Evolutionary conservation across 2,113 vertebrate species (phyloP), one percentile per base, ranked within the genome.

Genomic region (Rostratula benghalensis): DNA sequence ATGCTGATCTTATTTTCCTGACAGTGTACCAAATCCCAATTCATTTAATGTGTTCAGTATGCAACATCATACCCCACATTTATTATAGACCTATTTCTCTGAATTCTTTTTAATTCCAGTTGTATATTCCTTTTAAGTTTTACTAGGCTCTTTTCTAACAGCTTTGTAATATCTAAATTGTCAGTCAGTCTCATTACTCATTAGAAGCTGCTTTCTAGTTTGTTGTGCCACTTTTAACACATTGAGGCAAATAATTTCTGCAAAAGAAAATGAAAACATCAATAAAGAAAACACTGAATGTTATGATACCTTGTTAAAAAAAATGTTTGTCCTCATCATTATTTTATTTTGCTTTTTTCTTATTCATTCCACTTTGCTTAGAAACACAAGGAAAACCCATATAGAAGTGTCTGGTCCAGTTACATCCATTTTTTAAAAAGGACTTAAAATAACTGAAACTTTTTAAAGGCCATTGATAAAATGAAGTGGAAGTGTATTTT

Each of bases 121-220:
- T 97, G 50, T 67, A 25, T 63, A 67, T 93, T 70, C 33, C 68
- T 95, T 92, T 27, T 63, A 79, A 74, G 51, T 91, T 92, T 92
- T 69, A 90, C 76, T 82, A 87, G 90, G 65, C 65, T 78, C 45
- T 73, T 83, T 83, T 69, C 73, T 86, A 87, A 53, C 24, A 93
- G 19, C 31, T 89, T 95, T 92, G n/a, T 81, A 70, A 27, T 41
- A 64, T 83, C 73, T 87, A 86, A 86, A 89, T 82, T 92, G 73
- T 83, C 45, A 95, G 51, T 73, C 57, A 93, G 77, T 77, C 50
- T 28, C 46, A 23, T 96, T 94, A 91, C 76, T 90, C 67, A 82
- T 92, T 79, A 96, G 65, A 89, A 92, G 43, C 50, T 75, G 56
- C 82, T 93, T 94, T 89, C 39, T 87, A 50, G 37, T 92, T 82